Evolutionary conservation across 2,888 invertebrate genomes (phyloP).

Genomic region (Sthenelais limicola): DNA sequence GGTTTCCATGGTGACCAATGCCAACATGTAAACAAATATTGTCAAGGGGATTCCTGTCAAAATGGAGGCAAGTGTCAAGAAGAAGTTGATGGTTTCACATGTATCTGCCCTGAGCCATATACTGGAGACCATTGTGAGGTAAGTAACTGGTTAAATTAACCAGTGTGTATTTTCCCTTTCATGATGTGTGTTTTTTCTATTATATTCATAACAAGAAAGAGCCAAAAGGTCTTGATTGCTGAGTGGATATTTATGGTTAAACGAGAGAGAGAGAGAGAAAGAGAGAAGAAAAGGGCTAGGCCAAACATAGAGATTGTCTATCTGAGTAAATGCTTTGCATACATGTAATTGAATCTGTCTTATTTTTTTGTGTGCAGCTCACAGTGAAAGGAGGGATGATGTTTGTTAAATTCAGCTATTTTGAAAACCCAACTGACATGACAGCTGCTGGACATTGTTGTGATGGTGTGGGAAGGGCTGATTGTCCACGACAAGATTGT

Average conservation of each 20-base stretch:
- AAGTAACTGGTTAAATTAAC: too few species aligned
- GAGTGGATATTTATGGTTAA: too few species aligned
- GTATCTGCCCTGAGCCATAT: conserved; percentile 12
- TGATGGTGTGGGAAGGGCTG: conserved; percentile 1
- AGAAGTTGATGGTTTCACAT: background rate
- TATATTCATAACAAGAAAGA: too few species aligned
- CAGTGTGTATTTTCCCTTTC: too few species aligned
- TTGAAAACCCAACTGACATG: conserved; percentile 32
- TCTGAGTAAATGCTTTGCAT: too few species aligned
- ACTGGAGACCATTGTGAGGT: conserved; percentile 12
- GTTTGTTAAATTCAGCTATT: background rate
- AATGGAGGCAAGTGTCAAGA: conserved; percentile 11
- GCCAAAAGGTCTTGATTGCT: too few species aligned
- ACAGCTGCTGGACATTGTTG: conserved; percentile 32
- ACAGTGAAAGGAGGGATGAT: conserved; percentile 13
- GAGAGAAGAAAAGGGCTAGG: too few species aligned
- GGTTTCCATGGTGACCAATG: conserved; percentile 2
- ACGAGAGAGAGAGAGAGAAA: too few species aligned
- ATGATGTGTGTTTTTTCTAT: too few species aligned
- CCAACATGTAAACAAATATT: background rate
- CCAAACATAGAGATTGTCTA: too few species aligned
- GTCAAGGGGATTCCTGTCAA: background rate
- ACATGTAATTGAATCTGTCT: too few species aligned
- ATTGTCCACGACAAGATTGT: conserved; percentile 13
- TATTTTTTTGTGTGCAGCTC: too few species aligned